phyloP scores from a whole-genome alignment of 2,797 vertebrate species.

The Chaenodraco wilsoni region DNA sequence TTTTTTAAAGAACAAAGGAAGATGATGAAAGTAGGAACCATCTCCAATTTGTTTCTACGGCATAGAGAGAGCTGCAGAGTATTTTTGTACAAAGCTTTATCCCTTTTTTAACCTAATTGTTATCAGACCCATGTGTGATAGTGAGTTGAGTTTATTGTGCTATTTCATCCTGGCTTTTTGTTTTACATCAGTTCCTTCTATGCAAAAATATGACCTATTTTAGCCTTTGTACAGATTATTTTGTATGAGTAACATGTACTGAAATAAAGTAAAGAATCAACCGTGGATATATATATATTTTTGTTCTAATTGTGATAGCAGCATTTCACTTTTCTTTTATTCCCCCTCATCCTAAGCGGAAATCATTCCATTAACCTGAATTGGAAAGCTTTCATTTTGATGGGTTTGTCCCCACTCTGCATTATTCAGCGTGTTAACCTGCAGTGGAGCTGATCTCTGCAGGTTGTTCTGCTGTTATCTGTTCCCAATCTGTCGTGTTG shows the following conservation, averaged over 20 bases:
- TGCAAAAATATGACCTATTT: slow-evolving; percentile 86
- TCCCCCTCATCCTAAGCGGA: slow-evolving; percentile 17
- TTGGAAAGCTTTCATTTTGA: slow-evolving; percentile 38
- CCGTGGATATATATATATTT: slow-evolving; percentile 34
- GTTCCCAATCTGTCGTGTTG: slow-evolving; percentile 44
- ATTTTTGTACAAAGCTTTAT: slow-evolving; percentile 72
- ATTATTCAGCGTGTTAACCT: slow-evolving; percentile 43
- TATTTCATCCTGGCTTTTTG: slow-evolving; percentile 81
- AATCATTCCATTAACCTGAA: slow-evolving; percentile 61
- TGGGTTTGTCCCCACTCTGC: slow-evolving; percentile 17
- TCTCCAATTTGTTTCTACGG: slow-evolving; percentile 60
- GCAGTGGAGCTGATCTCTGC: slow-evolving; percentile 24
- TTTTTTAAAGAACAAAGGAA: slow-evolving; percentile 52
- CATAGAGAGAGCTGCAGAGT: slow-evolving; percentile 65
- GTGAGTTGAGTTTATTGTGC: slow-evolving; percentile 77
- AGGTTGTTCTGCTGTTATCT: slow-evolving; percentile 34
- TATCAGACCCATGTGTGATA: slow-evolving; percentile 65
- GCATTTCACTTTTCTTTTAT: slow-evolving; percentile 17
- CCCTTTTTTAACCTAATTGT: slow-evolving; percentile 63
- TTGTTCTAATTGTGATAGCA: slow-evolving; percentile 42
- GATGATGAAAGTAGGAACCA: slow-evolving; percentile 68
- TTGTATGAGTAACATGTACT: slow-evolving; percentile 86
- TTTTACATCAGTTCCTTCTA: slow-evolving; percentile 85
- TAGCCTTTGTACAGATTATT: slow-evolving; percentile 88
- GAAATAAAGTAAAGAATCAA: slow-evolving; percentile 85